Base-by-base conservation (phyloP, 2,888 invertebrate genomes). In the Physocephala rufipes region DNA sequence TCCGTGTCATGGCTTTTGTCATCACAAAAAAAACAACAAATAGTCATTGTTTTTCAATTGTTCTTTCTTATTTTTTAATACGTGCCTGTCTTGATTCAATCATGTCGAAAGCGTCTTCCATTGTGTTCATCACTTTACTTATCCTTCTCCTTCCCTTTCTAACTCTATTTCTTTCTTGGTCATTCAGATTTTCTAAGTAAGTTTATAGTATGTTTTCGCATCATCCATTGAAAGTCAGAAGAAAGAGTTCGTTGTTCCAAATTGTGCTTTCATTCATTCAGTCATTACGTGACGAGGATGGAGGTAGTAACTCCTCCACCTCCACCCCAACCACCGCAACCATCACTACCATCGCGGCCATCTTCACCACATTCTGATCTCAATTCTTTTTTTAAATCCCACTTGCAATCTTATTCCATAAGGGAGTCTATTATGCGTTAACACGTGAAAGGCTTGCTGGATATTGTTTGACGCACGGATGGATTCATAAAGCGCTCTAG, bases 201-300 rank as follows among this genome's bases (percentile, higher is more conserved):
- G 15, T 49, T 49, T 49, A 15, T n/a, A 19, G 15, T 7, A 3
- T 12, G 49, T 19, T 15, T 49, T 12, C 49, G 49, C 12, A 49
- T 49, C 3, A 15, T 19, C 16, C 2, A 13, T 3, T 49, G 49
- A 2, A 19, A 49, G 49, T 3, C 7, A 19, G 12, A 19, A 19
- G 12, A 19, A 2, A 49, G 49, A 49, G 49, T 59, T 36, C 59
- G n/a, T 59, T 59, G 59, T 59, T 7, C 59, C 30, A 36, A 59
- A 59, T 59, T 59, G 21, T n/a, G n/a, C 26, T 26, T 64, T 21
- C 26, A 64, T 64, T 64, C 64, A 47, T 47, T 19, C 47, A 64
- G 45, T 64, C 64, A 64, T 19, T n/a, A 4, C 5, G 36, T 36
- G n/a, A n/a, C n/a, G n/a, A n/a, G n/a, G n/a, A n/a, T n/a, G n/a